Evolutionary conservation across 2,888 invertebrate genomes (phyloP).

Genomic region (Apamea anceps): DNA sequence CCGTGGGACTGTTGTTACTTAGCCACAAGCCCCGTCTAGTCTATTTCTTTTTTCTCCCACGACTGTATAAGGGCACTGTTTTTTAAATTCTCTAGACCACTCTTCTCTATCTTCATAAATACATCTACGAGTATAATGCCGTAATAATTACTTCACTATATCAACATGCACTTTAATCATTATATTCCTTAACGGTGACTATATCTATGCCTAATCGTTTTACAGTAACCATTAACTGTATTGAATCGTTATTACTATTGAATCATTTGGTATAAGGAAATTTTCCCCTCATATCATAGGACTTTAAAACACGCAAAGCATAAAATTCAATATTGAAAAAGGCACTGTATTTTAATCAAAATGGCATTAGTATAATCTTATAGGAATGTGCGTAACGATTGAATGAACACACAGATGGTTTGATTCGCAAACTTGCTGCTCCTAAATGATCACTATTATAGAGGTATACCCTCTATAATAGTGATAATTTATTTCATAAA

Average conservation of each 20-base stretch:
- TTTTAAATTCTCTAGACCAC: neutral
- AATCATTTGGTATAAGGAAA: slow-evolving; percentile 46
- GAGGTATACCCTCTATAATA: too few species aligned
- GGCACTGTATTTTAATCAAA: slow-evolving; percentile 89
- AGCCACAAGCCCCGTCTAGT: too few species aligned
- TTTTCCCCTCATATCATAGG: slow-evolving; percentile 71
- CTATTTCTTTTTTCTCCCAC: too few species aligned
- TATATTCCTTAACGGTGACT: neutral
- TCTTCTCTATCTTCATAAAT: too few species aligned
- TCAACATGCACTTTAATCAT: neutral
- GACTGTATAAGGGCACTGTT: neutral
- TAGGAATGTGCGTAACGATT: slow-evolving; percentile 84
- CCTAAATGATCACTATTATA: too few species aligned
- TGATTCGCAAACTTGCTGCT: slow-evolving; percentile 27
- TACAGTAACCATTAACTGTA: slow-evolving; percentile 23
- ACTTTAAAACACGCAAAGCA: slow-evolving; percentile 79
- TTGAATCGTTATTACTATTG: slow-evolving; percentile 31
- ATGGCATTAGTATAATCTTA: slow-evolving; percentile 88
- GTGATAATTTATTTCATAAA: too few species aligned
- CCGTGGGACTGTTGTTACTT: too few species aligned
- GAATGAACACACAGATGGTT: slow-evolving; percentile 70
- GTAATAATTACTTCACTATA: neutral
- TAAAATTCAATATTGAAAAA: slow-evolving; percentile 88
- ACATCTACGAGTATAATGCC: neutral
- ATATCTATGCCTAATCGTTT: neutral